phyloP scores from a whole-genome alignment of 2,888 invertebrate genomes.

The Bombylius major region DNA sequence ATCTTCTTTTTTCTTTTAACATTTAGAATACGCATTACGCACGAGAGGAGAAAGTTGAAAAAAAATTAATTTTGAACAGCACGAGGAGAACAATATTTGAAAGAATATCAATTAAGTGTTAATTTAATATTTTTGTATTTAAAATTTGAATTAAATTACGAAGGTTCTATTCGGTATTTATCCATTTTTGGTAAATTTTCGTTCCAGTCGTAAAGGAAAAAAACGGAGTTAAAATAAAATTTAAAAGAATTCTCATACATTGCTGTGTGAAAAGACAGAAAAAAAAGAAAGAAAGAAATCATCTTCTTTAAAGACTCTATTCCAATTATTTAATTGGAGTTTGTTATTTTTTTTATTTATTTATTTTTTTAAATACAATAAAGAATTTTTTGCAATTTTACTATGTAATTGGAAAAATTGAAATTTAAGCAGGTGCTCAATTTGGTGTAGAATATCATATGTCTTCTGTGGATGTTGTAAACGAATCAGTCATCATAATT shows the following conservation, averaged over 20 bases:
- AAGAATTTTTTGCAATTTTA: too few relatives aligned
- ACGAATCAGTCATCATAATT: too few relatives aligned
- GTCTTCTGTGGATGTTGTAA: not conserved
- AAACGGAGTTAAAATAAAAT: too few relatives aligned
- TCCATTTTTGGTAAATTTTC: not conserved
- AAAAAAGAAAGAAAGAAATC: not conserved
- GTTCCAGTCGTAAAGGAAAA: not conserved
- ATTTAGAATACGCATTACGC: too few relatives aligned
- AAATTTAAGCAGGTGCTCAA: too few relatives aligned
- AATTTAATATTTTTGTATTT: not conserved
- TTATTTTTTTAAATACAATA: too few relatives aligned
- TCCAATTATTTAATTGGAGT: too few relatives aligned
- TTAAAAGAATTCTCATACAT: not conserved
- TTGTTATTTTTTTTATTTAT: too few relatives aligned
- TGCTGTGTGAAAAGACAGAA: not conserved
- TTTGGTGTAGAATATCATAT: not conserved
- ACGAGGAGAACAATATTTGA: slow-evolving; percentile 11
- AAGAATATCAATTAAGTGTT: not conserved
- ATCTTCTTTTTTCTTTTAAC: slow-evolving; percentile 23
- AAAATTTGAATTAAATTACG: not conserved
- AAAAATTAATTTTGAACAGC: slow-evolving; percentile 14
- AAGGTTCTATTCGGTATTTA: too few relatives aligned
- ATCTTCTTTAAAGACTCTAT: not conserved
- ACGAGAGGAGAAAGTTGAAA: not conserved
- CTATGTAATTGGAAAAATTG: too few relatives aligned